These are phyloP conservation scores for Petrocephalus sullivani DNA, from an alignment of 2,797 vertebrate species.

Conservation along the genomic window DNA sequence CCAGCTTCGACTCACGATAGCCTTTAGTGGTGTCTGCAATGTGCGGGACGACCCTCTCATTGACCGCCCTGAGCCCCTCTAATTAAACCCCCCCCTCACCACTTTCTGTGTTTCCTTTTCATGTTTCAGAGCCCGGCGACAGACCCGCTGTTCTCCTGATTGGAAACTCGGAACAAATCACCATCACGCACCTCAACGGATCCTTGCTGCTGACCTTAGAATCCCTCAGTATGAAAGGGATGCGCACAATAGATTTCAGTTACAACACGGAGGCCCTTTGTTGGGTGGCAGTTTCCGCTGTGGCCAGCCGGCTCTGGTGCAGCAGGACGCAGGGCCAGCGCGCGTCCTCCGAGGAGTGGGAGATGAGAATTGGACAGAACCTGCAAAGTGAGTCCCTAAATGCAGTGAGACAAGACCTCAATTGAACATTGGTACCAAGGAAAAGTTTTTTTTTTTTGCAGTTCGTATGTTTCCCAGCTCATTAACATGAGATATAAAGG, in stretches of 20 bases:
- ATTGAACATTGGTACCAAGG: neutral
- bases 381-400: slow-evolving; percentile 71
- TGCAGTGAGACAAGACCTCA: neutral
- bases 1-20: neutral
- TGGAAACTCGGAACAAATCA: slow-evolving; percentile 71
- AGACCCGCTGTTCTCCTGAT: slow-evolving; percentile 76
- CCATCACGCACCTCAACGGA: slow-evolving; percentile 77
- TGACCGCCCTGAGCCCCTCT: neutral
- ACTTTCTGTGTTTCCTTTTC: slow-evolving; percentile 27
- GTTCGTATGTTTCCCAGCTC: neutral
- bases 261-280: slow-evolving; percentile 76
- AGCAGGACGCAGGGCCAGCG: slow-evolving; percentile 68
- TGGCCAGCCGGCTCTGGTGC: slow-evolving; percentile 77
- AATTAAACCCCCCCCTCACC: neutral
- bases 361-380: slow-evolving; percentile 71
- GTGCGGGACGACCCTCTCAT: neutral
- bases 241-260: slow-evolving; percentile 78
- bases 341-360: slow-evolving; percentile 67
- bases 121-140: slow-evolving; percentile 73
- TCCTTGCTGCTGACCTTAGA: slow-evolving; percentile 64
- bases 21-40: neutral
- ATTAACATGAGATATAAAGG: neutral
- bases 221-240: slow-evolving; percentile 69
- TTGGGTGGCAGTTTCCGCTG: slow-evolving; percentile 77
- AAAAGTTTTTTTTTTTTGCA: neutral